Evolutionary conservation across 2,797 vertebrate genomes (phyloP), one percentile per base, ranked within the genome.

Genomic region (Halcyon chelicuti): DNA sequence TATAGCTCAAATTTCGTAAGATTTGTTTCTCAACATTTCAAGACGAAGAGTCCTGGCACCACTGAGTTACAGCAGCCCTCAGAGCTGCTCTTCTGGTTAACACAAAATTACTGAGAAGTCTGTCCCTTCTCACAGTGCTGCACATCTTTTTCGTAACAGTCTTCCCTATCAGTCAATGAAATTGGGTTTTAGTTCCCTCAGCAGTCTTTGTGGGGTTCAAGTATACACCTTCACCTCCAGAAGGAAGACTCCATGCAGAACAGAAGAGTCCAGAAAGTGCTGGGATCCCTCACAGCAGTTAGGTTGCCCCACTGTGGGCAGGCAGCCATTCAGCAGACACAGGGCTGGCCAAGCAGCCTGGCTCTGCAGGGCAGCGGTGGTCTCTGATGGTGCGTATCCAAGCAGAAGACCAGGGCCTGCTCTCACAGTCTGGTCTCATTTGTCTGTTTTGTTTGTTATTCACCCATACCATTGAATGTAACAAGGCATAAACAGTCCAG

Each of bases 361-460:
- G 19, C 14, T 62, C 46, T 91, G 21, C 6, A 6, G 19, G 40
- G 49, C 66, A 51, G 19, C 0, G 4, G 39, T 31, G 15, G 28
- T 33, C 28, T 78, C 37, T 16, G 13, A 22, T 2, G 2, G 16
- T 33, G 17, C 15, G 31, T 54, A 10, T 26, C 52, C 1, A 1
- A 81, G 42, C n/a, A 90, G 52, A 84, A 82, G 35, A 28, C 23
- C 51, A 72, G 12, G 16, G 37, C 18, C 37, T 72, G n/a, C 35
- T 75, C 54, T 75, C 65, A 37, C 22, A 37, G 54, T 52, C 62
- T 52, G 22, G 42, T 78, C 70, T 81, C 3, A 0, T 58, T 95
- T 86, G 28, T 46, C 31, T 76, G 18, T 83, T 83, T 96, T 96
- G 39, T 78, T 89, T 95, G 75, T 51, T 94, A 37, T 47, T 62